phyloP scores from a whole-genome alignment of 2,113 vertebrate genomes.

The Budorcas taxicolor region DNA sequence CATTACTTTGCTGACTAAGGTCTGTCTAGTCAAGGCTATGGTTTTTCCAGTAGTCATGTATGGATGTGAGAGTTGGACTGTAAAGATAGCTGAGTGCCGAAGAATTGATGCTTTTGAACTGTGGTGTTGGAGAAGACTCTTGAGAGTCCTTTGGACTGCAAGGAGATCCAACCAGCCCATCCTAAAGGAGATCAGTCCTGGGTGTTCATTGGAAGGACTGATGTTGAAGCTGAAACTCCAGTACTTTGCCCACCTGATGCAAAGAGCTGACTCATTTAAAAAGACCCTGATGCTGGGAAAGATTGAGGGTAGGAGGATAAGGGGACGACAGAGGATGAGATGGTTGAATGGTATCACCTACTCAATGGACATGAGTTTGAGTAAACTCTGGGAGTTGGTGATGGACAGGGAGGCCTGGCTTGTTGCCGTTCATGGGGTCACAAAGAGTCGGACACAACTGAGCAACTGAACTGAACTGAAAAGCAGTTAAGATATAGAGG shows the following conservation, averaged over 20 bases:
- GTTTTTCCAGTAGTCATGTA: background rate
- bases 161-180: background rate
- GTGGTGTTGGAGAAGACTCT: background rate
- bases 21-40: background rate
- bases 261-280: background rate
- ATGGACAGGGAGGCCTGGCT: background rate
- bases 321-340: background rate
- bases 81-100: accelerated
- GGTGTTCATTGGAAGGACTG: background rate
- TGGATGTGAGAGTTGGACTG: background rate
- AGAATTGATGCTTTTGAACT: background rate
- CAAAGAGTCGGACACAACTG: background rate
- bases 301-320: background rate
- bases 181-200: background rate
- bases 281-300: background rate
- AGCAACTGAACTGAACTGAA: background rate
- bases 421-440: background rate
- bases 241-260: background rate
- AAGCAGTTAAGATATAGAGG: background rate
- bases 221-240: background rate
- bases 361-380: background rate
- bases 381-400: background rate
- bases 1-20: background rate
- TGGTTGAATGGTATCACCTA: background rate
- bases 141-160: background rate